A percentile compares a stretch with the other conserved stretches of the same genome.
phyloP scores from a whole-genome alignment of 2,113 vertebrate genomes.

The Podocnemis expansa region DNA sequence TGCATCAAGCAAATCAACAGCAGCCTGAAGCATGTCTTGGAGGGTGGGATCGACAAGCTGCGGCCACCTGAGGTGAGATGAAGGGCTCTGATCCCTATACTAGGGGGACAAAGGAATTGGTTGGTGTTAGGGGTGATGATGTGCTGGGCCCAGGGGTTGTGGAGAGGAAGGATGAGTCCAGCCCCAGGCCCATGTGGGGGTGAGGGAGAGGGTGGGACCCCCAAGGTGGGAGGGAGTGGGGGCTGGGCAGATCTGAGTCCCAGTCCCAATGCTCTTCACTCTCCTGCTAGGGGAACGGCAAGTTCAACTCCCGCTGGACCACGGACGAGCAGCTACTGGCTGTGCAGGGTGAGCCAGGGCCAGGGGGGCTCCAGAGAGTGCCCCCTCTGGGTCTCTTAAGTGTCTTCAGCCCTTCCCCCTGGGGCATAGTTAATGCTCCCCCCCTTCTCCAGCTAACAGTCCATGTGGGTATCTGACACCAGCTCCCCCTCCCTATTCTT shows the following conservation, averaged over 20 bases:
- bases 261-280: background rate
- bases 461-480: background rate
- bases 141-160: background rate
- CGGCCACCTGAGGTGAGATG: constrained; percentile 83
- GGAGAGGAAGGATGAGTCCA: background rate
- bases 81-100: no score
- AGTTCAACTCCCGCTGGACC: constrained; percentile 92
- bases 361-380: background rate
- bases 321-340: constrained; percentile 87
- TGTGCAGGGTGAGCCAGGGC: constrained; percentile 77
- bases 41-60: constrained; percentile 79
- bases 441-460: background rate
- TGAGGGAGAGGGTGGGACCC: background rate
- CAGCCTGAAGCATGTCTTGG: constrained; percentile 83
- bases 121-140: background rate
- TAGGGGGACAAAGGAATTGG: no score
- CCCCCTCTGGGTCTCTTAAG: background rate
- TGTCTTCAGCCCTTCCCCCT: background rate
- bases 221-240: background rate
- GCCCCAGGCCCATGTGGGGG: background rate
- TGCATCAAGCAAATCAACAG: constrained; percentile 92
- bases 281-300: constrained; percentile 78
- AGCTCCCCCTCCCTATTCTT: background rate
- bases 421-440: background rate
- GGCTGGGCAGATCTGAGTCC: background rate